Evolutionary conservation across 2,888 invertebrate genomes (phyloP).

Genomic region (Salticus scenicus): DNA sequence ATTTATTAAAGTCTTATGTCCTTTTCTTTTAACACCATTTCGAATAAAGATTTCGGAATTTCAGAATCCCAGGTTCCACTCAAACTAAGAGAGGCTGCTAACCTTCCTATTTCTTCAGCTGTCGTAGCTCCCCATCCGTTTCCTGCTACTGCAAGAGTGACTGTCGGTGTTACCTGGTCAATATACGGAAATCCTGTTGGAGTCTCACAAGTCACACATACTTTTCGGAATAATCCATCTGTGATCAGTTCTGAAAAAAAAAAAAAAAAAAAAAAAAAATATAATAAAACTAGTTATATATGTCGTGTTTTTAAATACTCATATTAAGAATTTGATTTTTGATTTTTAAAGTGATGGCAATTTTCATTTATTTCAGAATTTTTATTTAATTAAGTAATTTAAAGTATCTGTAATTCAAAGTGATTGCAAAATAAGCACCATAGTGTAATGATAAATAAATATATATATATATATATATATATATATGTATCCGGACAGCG

Average conservation of each 20-base stretch:
- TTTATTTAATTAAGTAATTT: too few species aligned
- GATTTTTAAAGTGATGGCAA: too few species aligned
- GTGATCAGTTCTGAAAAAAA: neutral
- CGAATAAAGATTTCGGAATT: conserved; percentile 31
- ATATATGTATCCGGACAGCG: too few species aligned
- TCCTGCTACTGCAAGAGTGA: conserved; percentile 72
- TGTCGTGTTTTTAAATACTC: too few species aligned
- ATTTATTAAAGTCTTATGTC: too few species aligned
- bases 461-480: too few species aligned
- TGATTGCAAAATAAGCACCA: too few species aligned
- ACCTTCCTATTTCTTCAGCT: conserved; percentile 73
- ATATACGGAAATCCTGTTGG: conserved; percentile 70
- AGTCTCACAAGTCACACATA: conserved; percentile 71
- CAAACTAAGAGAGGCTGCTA: conserved; percentile 72
- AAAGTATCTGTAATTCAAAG: too few species aligned
- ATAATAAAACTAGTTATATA: too few species aligned
- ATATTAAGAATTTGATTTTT: too few species aligned
- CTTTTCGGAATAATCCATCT: neutral
- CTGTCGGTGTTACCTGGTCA: conserved; percentile 48
- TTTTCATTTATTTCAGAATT: too few species aligned
- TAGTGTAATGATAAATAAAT: too few species aligned
- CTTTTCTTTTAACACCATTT: neutral
- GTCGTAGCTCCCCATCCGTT: conserved; percentile 73
- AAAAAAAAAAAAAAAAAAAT: conserved; percentile 5
- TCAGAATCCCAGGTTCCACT: conserved; percentile 72